phyloP scores from a whole-genome alignment of 2,797 vertebrate species.

The Atherinosoma microstoma region DNA sequence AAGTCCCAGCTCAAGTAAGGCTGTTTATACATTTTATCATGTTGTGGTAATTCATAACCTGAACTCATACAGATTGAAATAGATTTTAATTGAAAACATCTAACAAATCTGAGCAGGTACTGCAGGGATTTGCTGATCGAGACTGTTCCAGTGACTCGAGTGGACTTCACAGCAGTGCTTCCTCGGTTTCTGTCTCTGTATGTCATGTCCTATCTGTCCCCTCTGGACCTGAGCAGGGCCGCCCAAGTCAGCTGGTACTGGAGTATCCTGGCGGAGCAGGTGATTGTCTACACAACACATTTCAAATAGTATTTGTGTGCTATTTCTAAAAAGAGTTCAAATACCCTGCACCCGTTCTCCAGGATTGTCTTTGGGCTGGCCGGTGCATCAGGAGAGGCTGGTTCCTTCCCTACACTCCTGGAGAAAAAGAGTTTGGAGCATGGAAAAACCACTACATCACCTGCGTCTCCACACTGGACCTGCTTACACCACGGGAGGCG shows the following conservation, averaged over 20 bases:
- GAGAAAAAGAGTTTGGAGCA: slow-evolving; percentile 80
- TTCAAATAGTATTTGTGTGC: background rate
- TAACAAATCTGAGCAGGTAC: slow-evolving; percentile 73
- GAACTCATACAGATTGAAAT: background rate
- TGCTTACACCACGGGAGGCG: slow-evolving; percentile 81
- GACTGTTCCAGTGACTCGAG: slow-evolving; percentile 74
- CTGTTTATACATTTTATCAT: background rate
- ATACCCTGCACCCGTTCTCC: background rate
- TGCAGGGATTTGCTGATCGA: slow-evolving; percentile 82
- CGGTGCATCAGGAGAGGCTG: slow-evolving; percentile 84
- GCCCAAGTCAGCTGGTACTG: slow-evolving; percentile 91
- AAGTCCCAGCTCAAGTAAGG: slow-evolving; percentile 87
- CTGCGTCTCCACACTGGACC: slow-evolving; percentile 80
- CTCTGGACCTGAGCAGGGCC: slow-evolving; percentile 84
- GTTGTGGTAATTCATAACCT: background rate
- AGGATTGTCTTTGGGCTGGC: slow-evolving; percentile 87
- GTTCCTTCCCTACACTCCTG: slow-evolving; percentile 85
- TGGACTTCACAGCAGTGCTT: slow-evolving; percentile 86
- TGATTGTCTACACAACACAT: slow-evolving; percentile 39
- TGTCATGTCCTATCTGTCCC: slow-evolving; percentile 88
- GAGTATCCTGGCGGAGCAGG: slow-evolving; percentile 90
- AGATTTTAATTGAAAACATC: background rate
- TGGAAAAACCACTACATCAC: slow-evolving; percentile 86
- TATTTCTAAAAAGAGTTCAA: background rate
- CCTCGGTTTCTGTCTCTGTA: slow-evolving; percentile 88